A percentile compares a stretch with the other conserved stretches of the same genome.
Conservation (phyloP, 64 coral and sea anemone species). For the Porites lutea region DNA sequence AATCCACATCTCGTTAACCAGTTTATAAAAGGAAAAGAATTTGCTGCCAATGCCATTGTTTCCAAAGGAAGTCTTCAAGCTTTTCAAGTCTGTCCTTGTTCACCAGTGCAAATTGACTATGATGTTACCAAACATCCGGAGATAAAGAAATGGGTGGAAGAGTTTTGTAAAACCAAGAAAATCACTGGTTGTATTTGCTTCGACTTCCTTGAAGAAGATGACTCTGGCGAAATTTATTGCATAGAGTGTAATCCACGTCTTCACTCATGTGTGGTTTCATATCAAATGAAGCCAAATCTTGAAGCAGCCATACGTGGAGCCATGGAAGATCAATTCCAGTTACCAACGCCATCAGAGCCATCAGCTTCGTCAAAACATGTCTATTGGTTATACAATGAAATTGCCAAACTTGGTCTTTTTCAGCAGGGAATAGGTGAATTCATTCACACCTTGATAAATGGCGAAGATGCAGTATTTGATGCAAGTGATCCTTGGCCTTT, state of each 20-base stretch:
- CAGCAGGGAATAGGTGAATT: conserved; percentile 38
- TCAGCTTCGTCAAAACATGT: conserved; percentile 14
- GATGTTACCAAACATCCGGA: conserved; percentile 12
- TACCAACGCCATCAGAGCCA: conserved; percentile 21
- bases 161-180: conserved; percentile 53
- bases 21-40: conserved; percentile 63
- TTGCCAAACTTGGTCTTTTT: conserved; percentile 35
- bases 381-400: conserved; percentile 73
- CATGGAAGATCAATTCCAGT: conserved; percentile 39
- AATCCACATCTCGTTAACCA: conserved; percentile 40
- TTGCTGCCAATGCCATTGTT: conserved; percentile 36
- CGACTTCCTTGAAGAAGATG: conserved; percentile 58
- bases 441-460: neutral
- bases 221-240: conserved; percentile 50
- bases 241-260: conserved; percentile 77
- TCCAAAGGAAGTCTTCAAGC: conserved; percentile 30
- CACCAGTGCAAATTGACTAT: conserved; percentile 46
- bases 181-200: conserved; percentile 60
- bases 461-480: conserved; percentile 65
- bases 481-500: conserved; percentile 61
- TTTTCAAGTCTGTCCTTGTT: conserved; percentile 43
- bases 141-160: conserved; percentile 45
- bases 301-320: conserved; percentile 40
- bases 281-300: conserved; percentile 46
- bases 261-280: conserved; percentile 25